Percentiles rank a stretch among this genome's conserved stretches.
Conservation (phyloP, 2,113 vertebrate genomes). For the Callithrix jacchus region DNA sequence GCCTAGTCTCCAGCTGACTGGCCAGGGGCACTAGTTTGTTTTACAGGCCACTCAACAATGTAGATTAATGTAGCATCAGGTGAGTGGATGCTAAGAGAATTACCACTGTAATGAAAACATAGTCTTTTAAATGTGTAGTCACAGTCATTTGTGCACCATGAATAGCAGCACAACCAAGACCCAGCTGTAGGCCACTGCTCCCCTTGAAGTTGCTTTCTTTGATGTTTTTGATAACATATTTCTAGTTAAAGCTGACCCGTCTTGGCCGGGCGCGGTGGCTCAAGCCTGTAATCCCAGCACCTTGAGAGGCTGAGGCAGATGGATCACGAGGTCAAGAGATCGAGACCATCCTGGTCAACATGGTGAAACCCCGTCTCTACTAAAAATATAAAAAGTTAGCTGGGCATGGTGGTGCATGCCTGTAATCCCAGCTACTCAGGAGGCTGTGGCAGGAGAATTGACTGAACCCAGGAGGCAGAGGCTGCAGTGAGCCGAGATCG, state of each 20-base stretch:
- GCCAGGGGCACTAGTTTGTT: background rate
- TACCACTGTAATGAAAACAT: background rate
- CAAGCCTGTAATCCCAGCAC: no score
- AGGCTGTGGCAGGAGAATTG: no score
- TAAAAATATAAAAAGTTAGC: no score
- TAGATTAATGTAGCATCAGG: background rate
- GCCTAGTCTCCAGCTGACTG: background rate
- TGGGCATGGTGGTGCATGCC: no score
- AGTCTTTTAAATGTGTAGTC: background rate
- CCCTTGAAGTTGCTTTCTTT: background rate
- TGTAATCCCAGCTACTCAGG: no score
- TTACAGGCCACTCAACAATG: background rate
- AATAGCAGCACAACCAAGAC: background rate
- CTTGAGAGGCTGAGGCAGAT: no score
- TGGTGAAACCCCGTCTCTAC: no score
- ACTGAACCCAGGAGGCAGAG: no score
- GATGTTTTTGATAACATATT: background rate
- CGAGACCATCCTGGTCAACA: no score
- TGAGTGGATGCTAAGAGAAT: background rate
- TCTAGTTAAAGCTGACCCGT: background rate
- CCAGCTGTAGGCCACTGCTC: background rate
- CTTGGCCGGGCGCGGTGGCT: no score
- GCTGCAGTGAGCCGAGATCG: no score
- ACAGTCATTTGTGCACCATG: background rate
- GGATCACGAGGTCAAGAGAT: no score